These are phyloP conservation scores for Dioctria rufipes DNA, from an alignment of 2,888 invertebrate species.

Conservation along the genomic window DNA sequence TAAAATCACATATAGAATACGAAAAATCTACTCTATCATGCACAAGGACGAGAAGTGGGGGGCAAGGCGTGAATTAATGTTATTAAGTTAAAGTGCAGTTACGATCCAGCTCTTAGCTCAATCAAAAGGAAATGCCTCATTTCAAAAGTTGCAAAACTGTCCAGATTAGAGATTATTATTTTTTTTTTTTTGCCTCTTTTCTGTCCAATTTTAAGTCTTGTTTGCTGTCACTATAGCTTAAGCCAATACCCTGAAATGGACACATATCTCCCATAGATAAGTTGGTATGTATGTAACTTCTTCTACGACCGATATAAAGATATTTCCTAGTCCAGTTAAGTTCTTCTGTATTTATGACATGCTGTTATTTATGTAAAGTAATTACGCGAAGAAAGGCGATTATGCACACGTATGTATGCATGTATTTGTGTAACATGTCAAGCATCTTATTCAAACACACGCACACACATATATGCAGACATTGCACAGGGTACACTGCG, in stretches of 20 bases:
- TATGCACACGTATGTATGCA: slow-evolving; percentile 29
- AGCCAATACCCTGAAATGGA: slow-evolving; percentile 24
- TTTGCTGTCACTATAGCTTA: slow-evolving; percentile 44
- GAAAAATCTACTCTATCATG: not conserved
- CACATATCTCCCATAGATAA: not conserved
- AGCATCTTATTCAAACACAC: not conserved
- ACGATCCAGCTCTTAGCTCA: slow-evolving; percentile 10
- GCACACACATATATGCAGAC: not conserved
- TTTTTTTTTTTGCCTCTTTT: not conserved
- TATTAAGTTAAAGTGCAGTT: slow-evolving; percentile 28
- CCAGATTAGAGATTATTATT: slow-evolving; percentile 24
- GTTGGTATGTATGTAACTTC: not conserved
- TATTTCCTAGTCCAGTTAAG: slow-evolving; percentile 36
- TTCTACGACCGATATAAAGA: slow-evolving; percentile 1
- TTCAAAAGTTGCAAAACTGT: slow-evolving; percentile 48
- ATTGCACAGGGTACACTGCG: not conserved
- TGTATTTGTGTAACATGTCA: not conserved
- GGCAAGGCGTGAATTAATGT: slow-evolving; percentile 25
- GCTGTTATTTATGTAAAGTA: slow-evolving; percentile 40
- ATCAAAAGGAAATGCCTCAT: slow-evolving; percentile 38
- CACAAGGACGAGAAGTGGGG: not conserved
- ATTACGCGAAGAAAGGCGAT: slow-evolving; percentile 47
- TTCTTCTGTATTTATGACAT: slow-evolving; percentile 46
- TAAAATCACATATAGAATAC: not conserved
- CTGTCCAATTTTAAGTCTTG: slow-evolving; percentile 46